Conservation (phyloP, 2,113 vertebrate genomes). For the Anthoscopus minutus region DNA sequence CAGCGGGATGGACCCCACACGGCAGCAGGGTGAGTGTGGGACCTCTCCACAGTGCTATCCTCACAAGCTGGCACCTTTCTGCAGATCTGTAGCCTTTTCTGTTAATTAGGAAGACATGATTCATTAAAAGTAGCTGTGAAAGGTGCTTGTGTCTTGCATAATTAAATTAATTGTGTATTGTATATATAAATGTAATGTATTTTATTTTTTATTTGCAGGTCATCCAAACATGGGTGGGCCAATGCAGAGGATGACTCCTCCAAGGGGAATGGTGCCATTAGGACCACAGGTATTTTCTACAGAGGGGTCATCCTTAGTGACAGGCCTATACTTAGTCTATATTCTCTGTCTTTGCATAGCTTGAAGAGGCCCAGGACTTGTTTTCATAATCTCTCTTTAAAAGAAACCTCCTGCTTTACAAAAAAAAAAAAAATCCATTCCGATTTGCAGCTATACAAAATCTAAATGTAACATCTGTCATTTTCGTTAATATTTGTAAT, state of each 20-base stretch:
- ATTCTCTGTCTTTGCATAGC: background rate
- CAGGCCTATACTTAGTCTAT: fast-evolving
- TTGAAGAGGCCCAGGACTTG: background rate
- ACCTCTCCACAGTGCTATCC: background rate
- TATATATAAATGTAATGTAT: background rate
- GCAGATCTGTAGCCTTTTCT: background rate
- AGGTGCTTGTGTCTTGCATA: background rate
- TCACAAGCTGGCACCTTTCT: background rate
- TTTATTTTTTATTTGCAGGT: slow-evolving; percentile 67
- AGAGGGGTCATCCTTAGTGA: background rate
- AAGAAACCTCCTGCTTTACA: background rate
- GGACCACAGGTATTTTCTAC: slow-evolving; percentile 86
- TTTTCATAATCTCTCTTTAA: background rate
- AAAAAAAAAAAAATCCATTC: background rate
- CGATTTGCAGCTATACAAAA: background rate
- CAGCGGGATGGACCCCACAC: slow-evolving; percentile 93
- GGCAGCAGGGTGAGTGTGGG: slow-evolving; percentile 86
- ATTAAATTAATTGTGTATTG: too few species aligned
- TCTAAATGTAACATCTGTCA: background rate
- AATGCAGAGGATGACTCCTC: slow-evolving; percentile 98
- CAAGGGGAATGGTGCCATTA: slow-evolving; percentile 94
- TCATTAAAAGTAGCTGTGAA: background rate
- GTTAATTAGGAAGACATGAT: background rate
- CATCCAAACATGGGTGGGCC: slow-evolving; percentile 97
- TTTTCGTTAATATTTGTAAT: background rate